A percentile compares a stretch with the other conserved stretches of the same genome.
Conservation (phyloP, 2,888 invertebrate species). For the Ormyrus labotus region DNA sequence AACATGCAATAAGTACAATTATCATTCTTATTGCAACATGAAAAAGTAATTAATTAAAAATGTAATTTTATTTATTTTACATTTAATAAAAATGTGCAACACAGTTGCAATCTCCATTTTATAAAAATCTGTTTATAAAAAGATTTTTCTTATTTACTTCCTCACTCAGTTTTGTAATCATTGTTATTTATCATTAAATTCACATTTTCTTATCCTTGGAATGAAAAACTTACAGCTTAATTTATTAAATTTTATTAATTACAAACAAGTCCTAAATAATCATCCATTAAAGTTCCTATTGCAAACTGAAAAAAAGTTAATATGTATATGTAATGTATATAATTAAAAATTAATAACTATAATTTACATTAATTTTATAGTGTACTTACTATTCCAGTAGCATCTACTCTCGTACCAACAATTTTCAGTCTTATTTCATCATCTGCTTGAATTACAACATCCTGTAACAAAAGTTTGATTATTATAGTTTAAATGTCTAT, state of each 20-base stretch:
- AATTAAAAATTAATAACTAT: constrained; percentile 35
- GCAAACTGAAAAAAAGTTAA: constrained; percentile 87
- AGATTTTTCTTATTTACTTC: too few species aligned
- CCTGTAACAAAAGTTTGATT: constrained; percentile 75
- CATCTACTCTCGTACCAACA: constrained; percentile 98
- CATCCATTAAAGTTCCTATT: constrained; percentile 99
- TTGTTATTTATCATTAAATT: too few species aligned
- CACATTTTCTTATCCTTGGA: too few species aligned
- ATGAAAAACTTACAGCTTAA: too few species aligned
- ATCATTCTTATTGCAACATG: too few species aligned
- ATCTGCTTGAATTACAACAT: constrained; percentile 96
- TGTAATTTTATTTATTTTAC: too few species aligned
- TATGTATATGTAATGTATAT: constrained; percentile 34
- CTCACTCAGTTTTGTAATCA: too few species aligned
- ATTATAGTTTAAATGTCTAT: constrained; percentile 5
- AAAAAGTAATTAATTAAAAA: too few species aligned
- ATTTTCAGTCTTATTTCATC: constrained; percentile 98
- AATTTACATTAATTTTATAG: neutral
- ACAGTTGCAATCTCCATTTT: too few species aligned
- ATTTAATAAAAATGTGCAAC: too few species aligned
- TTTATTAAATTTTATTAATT: constrained; percentile 57
- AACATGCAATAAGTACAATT: too few species aligned
- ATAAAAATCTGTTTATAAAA: too few species aligned
- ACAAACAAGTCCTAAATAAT: constrained; percentile 87
- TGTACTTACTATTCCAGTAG: constrained; percentile 95